Base-by-base conservation (phyloP, 1,140 invertebrate genomes). In the Glomeris maerens region DNA sequence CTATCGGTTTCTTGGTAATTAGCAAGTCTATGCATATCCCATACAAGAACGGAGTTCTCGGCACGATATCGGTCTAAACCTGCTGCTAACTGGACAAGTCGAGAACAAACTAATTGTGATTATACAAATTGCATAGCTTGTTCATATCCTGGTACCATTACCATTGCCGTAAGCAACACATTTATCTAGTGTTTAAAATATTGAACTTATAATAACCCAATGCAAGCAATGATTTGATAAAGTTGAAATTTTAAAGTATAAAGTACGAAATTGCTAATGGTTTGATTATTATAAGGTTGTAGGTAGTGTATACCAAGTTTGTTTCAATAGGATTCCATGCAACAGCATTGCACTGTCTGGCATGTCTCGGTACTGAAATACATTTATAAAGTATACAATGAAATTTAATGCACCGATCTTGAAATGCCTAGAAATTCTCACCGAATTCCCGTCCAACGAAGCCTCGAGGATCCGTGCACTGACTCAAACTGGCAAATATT, bases 311-410 rank as follows among this genome's bases (percentile, higher is more conserved):
- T 61, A 71, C 68, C 52, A 91, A 72, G 63, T 89, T 82, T 5
- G 74, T 73, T 52, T 93, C 84, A n/a, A 75, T 62, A n/a, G 78
- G 80, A 69, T 86, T 91, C 88, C 89, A 95, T 27, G 80, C 74
- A 2, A 95, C 72, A n/a, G 81, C 77, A 50, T 88, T 88, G 62
- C 89, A 93, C 58, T 83, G 79, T 26, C 90, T 71, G 28, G 80
- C 73, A 66, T 85, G 81, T 49, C 82, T 79, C 1, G 85, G 80
- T 47, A 77, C 85, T 88, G 53, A 1, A 52, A 39, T 40, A 47
- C 54, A 25, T 38, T 40, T 31, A 53, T 46, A 39, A 48, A 59
- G 50, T 1, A 53, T 38, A 47, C 2, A 14, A 5, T 13, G 17
- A 2, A 27, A 45, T 28, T 2, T 28, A 40, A 41, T n/a, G n/a